Evolutionary conservation across 2,888 invertebrate genomes (phyloP), one percentile per base, ranked within the genome.

Genomic region (Trissolcus brochymenae): DNA sequence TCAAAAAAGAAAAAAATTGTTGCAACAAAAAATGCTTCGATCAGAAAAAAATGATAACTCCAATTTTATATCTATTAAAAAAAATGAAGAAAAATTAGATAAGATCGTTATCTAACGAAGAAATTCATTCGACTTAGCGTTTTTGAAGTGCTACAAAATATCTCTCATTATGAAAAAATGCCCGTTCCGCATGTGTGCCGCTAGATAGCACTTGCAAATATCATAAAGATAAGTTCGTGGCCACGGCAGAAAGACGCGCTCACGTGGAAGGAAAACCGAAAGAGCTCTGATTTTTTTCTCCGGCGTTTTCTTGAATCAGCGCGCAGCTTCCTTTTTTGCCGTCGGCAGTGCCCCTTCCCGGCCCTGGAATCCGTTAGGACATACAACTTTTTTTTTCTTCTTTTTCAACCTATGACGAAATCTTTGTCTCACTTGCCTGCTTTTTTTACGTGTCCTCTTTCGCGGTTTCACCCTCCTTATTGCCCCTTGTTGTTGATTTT

Each of bases 151-250:
- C 9, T 35, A 35, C 35, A 14, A 16, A 46, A 46, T 66, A 55
- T 50, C 35, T 51, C 16, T 55, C 71, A 53, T 70, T 73, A 70
- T 64, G 79, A 35, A 81, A 81, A 84, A 85, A 84, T 84, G 17
- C 81, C 81, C 82, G 75, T 82, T 78, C 78, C 76, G 16, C 14
- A 81, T 85, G 83, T 86, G 81, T 82, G 82, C 82, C 79, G 77
- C 82, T 81, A 86, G 88, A 89, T 89, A 89, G 86, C 85, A 81
- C 82, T 83, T 80, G 88, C 88, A 89, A 89, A 89, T 88, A 89
- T 88, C 87, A 82, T 89, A 89, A 88, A 89, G 88, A 88, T 88
- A 88, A 87, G 84, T 79, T 65, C 76, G 75, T 61, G 78, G 62
- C 70, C 72, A 62, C 72, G 68, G 59, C 71, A 46, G 16, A 61